Percentiles rank a stretch among this genome's conserved stretches.
Evolutionary conservation across 2,797 vertebrate genomes (phyloP).

Genomic region (Podargus strigoides): DNA sequence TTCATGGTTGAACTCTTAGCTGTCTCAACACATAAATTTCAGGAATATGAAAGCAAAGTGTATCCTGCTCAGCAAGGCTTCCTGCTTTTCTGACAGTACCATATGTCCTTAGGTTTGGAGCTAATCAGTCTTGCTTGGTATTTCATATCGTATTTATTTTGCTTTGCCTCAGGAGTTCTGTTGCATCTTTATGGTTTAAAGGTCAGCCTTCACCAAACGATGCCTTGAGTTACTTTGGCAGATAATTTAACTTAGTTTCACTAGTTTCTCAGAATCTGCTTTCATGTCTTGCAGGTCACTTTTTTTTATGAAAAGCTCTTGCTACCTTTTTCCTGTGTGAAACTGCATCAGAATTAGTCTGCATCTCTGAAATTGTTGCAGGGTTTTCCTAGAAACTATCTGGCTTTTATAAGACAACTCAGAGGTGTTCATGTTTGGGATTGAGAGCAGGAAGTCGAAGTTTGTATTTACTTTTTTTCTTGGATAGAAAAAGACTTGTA

Average conservation of each 20-base stretch:
- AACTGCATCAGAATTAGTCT: not conserved
- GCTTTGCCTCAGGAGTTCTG: not conserved
- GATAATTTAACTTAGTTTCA: not conserved
- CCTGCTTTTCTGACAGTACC: constrained; percentile 19
- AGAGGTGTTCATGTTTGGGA: not conserved
- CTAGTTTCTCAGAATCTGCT: not conserved
- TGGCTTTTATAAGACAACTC: not conserved
- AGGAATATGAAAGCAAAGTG: not conserved
- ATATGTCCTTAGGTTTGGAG: constrained; percentile 19
- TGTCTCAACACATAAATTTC: constrained; percentile 12
- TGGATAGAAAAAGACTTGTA: not conserved
- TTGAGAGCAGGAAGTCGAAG: not conserved
- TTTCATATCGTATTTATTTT: constrained; percentile 5
- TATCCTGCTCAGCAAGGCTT: not conserved
- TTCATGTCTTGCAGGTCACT: not conserved
- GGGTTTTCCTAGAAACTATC: not conserved
- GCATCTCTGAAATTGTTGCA: not conserved
- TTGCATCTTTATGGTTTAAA: not conserved
- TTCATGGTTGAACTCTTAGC: not conserved
- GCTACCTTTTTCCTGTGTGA: not conserved
- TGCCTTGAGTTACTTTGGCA: not conserved
- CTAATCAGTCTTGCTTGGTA: not conserved
- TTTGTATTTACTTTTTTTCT: not conserved
- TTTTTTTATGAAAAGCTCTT: not conserved
- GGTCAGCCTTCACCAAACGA: not conserved